Percentiles rank a stretch among this genome's conserved stretches.
Evolutionary conservation across 2,888 invertebrate genomes (phyloP).

Genomic region (Tillus elongatus): DNA sequence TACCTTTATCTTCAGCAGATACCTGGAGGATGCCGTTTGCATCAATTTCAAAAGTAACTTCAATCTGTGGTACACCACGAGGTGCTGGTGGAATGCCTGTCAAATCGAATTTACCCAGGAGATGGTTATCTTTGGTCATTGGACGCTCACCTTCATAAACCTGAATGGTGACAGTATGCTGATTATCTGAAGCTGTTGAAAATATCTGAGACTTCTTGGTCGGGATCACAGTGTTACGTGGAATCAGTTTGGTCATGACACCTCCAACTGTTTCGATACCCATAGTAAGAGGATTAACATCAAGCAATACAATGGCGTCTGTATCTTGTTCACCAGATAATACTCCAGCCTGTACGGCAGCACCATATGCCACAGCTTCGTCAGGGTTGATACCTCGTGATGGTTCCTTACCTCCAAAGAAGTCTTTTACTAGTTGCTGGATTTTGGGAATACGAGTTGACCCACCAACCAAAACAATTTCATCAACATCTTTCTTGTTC

Average conservation of each 20-base stretch:
- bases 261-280: constrained; percentile 99
- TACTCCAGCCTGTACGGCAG: constrained; percentile 97
- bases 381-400: constrained; percentile 97
- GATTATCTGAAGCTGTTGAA: constrained; percentile 98
- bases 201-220: constrained; percentile 99
- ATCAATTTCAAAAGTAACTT: constrained; percentile 91
- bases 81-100: constrained; percentile 95
- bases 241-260: constrained; percentile 98
- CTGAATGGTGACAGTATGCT: constrained; percentile 97
- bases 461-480: constrained; percentile 97
- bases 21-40: constrained; percentile 93
- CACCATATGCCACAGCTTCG: constrained; percentile 97
- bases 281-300: constrained; percentile 97
- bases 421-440: constrained; percentile 85
- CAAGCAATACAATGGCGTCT: constrained; percentile 90
- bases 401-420: constrained; percentile 97
- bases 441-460: constrained; percentile 99
- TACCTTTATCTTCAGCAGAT: constrained; percentile 98
- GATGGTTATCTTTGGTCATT: constrained; percentile 99
- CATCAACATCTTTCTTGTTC: constrained; percentile 96
- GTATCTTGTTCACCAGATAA: constrained; percentile 96
- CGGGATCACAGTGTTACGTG: constrained; percentile 96
- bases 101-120: constrained; percentile 95
- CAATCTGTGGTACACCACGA: constrained; percentile 87
- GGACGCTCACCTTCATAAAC: constrained; percentile 99